Evolutionary conservation across 2,888 invertebrate species (phyloP), one percentile per base, ranked within the genome.

Genomic region (Adineta ricciae): DNA sequence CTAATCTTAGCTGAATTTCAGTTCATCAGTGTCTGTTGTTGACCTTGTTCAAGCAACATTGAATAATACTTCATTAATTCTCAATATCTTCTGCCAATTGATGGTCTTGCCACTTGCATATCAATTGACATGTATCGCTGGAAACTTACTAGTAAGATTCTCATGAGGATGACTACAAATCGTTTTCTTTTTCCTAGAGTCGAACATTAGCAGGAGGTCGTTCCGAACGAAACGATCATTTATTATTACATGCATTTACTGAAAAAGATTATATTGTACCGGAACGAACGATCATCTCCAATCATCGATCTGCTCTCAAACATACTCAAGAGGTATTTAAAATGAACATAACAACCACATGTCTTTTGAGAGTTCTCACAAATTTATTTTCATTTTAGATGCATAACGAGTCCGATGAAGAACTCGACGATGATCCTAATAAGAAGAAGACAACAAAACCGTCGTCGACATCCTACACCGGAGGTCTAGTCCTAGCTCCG

Each of bases 401-500:
- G 16, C 36, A 50, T 38, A 41, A 78, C n/a, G 78, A 78, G 46
- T 84, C 87, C 56, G 87, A 84, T 52, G 88, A 88, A 49, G 88
- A 87, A 27, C 89, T 88, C 46, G 86, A 78, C 24, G 78, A 78
- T 41, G 78, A 78, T 16, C 24, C 21, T 78, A 84, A 86, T 83
- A 86, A 82, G 5, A 46, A 46, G 11, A 46, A 5, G 72, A 84
- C 83, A n/a, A 54, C 73, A 38, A 72, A 84, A 72, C 93, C 83
- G 16, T 27, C 73, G 11, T 21, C 84, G 24, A 78, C 97, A 1
- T 94, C 95, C 0, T 98, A 96, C 90, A 92, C 94, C 52, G 93
- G 94, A 52, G 99, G 99, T 88, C 92, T 99, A 82, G 99, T 99
- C 1, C 91, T 99, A 86, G 98, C 99, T 84, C 99, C 99, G 0